Evolutionary conservation across 2,797 vertebrate species (phyloP).

Genomic region (Todus mexicanus): DNA sequence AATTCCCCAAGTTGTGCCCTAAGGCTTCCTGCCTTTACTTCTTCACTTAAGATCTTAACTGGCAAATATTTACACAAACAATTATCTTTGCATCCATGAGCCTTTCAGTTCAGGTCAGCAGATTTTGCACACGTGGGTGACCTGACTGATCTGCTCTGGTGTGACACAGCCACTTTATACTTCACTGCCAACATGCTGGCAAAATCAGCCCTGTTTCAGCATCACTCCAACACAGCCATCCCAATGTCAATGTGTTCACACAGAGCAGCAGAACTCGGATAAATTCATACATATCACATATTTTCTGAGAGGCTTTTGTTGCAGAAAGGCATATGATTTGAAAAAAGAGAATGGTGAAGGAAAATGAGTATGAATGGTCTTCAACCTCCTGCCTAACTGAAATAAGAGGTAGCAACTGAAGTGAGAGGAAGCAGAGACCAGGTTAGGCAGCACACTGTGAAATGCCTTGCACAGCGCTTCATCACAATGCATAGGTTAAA

Average conservation of each 20-base stretch:
- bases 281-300: neutral
- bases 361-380: neutral
- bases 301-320: neutral
- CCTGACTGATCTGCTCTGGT: neutral
- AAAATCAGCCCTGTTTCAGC: neutral
- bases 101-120: neutral
- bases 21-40: neutral
- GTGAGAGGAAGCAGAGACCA: neutral
- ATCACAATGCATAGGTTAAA: neutral
- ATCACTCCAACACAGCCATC: neutral
- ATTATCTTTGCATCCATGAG: neutral
- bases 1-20: neutral
- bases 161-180: neutral
- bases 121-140: neutral
- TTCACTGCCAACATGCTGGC: neutral
- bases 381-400: neutral
- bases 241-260: neutral
- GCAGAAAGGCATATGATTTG: neutral
- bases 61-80: neutral
- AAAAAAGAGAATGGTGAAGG: neutral
- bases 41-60: neutral
- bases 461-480: neutral
- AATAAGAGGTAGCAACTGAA: neutral
- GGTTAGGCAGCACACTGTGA: neutral
- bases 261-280: neutral